Base-by-base conservation (phyloP, 2,888 invertebrate species). In the Loripinus fragilis region DNA sequence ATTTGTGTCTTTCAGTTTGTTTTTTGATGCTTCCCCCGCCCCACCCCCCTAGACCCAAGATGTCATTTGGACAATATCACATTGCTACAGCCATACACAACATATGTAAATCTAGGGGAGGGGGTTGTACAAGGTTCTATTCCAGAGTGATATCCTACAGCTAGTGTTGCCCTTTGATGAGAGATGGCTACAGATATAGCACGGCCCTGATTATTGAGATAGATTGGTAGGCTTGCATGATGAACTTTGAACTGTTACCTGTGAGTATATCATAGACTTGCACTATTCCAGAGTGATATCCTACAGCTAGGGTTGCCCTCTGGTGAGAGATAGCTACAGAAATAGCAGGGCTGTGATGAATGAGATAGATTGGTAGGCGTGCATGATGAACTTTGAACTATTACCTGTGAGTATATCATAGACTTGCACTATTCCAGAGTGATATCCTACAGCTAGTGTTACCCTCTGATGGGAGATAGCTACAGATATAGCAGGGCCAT, bases 101-200 rank as follows among this genome's bases (percentile, higher is more conserved):
- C n/a, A n/a, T n/a, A n/a, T n/a, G n/a, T n/a, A n/a, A n/a, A n/a
- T n/a, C n/a, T n/a, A n/a, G n/a, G n/a, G n/a, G n/a, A n/a, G n/a
- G n/a, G n/a, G n/a, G n/a, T n/a, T n/a, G n/a, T n/a, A n/a, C n/a
- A n/a, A n/a, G n/a, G n/a, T n/a, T n/a, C 83, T 5, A 83, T 70
- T 3, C 93, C 93, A 38, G 87, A 83, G 74, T 93, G 92, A 85
- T 91, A 92, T 41, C 93, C 93, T 38, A 87, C 90, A 60, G 89
- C 92, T 35, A 93, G 84, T 15, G 67, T 78, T n/a, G 86, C 76
- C 7, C 89, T 88, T 55, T 88, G 76, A n/a, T 85, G 85, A 35
- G 89, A 83, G 30, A 92, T 79, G 5, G 87, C 78, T 17, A 91
- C 87, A 45, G 88, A 88, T 38, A 86, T 85, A 15, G 87, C 89